Conservation (phyloP, 92 coral and sea anemone genomes). For the Paragorgia papillata region DNA sequence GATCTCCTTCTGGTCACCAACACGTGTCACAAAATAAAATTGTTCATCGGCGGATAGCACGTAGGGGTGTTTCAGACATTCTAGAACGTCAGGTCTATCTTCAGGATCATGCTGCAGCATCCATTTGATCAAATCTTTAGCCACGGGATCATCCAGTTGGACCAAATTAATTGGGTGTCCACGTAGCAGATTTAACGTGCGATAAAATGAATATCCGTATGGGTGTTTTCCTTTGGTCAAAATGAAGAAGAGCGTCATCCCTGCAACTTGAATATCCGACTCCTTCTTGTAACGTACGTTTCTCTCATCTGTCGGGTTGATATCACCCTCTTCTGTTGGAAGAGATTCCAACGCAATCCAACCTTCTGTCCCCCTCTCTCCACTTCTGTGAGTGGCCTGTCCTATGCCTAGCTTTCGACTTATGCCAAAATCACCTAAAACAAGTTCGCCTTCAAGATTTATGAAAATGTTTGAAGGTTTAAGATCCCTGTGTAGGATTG, state of each 20-base stretch:
- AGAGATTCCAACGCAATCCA: slow-evolving; percentile 5
- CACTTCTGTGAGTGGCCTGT: neutral
- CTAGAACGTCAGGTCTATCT: no score
- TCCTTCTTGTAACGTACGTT: slow-evolving; percentile 2
- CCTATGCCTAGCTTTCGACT: neutral
- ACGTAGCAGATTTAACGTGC: neutral
- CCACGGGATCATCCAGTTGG: no score
- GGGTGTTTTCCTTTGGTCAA: slow-evolving; percentile 7
- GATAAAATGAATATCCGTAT: neutral
- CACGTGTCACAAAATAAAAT: neutral
- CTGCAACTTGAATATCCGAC: no score
- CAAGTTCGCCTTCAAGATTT: no score
- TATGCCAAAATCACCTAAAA: no score
- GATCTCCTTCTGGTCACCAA: neutral
- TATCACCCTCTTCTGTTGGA: neutral
- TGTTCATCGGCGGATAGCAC: neutral
- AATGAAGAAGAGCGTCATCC: neutral
- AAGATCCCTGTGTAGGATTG: no score
- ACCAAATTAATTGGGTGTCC: neutral
- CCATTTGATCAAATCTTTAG: no score
- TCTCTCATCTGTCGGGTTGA: neutral
- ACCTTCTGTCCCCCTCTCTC: neutral
- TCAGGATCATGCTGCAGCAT: no score
- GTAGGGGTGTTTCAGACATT: no score
- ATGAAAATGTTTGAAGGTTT: no score